phyloP scores from a whole-genome alignment of 2,888 invertebrate species.

The Apodemia hepburni region DNA sequence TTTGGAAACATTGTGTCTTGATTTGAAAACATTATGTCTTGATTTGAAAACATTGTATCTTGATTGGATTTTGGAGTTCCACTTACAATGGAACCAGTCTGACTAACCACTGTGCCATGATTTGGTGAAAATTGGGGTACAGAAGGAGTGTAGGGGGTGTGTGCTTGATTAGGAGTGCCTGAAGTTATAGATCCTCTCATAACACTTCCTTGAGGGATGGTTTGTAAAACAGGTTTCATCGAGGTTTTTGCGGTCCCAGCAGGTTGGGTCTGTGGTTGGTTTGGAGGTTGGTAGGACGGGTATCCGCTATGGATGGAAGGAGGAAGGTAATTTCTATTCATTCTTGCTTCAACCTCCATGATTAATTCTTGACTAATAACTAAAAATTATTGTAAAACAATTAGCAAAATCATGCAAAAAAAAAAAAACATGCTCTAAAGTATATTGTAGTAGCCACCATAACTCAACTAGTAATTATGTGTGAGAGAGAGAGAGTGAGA shows the following conservation, averaged over 20 bases:
- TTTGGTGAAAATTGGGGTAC: conserved; percentile 38
- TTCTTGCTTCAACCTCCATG: conserved; percentile 93
- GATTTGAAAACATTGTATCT: conserved; percentile 11
- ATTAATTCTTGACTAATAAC: conserved; percentile 94
- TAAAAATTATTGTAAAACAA: conserved; percentile 57
- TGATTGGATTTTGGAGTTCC: conserved; percentile 30
- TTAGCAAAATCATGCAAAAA: conserved; percentile 37
- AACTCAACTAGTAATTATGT: not conserved
- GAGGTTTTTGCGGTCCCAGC: conserved; percentile 42
- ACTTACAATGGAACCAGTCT: conserved; percentile 33
- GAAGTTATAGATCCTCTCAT: conserved; percentile 48
- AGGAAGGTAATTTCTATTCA: conserved; percentile 90
- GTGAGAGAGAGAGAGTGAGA: no score
- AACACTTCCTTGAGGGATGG: conserved; percentile 62
- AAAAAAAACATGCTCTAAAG: conserved; percentile 20
- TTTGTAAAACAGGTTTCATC: conserved; percentile 57
- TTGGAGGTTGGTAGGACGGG: conserved; percentile 44
- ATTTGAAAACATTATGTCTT: no score
- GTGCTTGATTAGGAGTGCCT: conserved; percentile 41
- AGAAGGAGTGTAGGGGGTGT: conserved; percentile 41
- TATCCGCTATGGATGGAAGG: conserved; percentile 81
- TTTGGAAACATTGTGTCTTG: not conserved
- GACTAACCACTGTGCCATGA: conserved; percentile 36
- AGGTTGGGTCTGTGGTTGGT: conserved; percentile 44
- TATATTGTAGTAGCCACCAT: conserved; percentile 20